These are phyloP conservation scores for Diprion similis DNA, from an alignment of 1,140 invertebrate species.

Conservation along the genomic window DNA sequence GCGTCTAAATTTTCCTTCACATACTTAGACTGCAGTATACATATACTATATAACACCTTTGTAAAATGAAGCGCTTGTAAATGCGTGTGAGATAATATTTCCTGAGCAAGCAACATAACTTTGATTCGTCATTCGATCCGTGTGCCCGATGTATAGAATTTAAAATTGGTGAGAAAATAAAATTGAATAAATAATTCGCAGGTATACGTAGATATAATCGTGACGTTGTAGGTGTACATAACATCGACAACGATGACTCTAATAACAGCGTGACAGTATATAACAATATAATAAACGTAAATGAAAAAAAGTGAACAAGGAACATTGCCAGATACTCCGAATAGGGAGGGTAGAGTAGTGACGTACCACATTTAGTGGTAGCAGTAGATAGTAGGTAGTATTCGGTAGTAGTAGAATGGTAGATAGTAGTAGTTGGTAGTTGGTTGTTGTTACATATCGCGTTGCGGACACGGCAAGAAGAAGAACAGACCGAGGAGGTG, in stretches of 20 bases:
- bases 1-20: too few species aligned
- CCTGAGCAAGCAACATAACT: too few species aligned
- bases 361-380: conserved; percentile 61
- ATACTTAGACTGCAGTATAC: too few species aligned
- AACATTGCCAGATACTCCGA: conserved; percentile 47
- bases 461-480: conserved; percentile 59
- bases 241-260: conserved; percentile 18
- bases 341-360: conserved; percentile 50
- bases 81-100: too few species aligned
- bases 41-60: too few species aligned
- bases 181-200: conserved; percentile 2
- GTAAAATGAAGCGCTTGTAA: too few species aligned
- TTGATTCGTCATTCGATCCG: not conserved
- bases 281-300: conserved; percentile 9
- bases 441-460: conserved; percentile 57
- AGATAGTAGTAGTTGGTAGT: not conserved
- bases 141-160: not conserved
- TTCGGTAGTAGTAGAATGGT: conserved; percentile 29
- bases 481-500: conserved; percentile 59
- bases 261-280: conserved; percentile 10
- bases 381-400: conserved; percentile 58
- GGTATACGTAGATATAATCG: not conserved
- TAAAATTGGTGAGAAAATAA: conserved; percentile 3
- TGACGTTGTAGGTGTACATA: conserved; percentile 9
- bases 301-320: conserved; percentile 1